These are phyloP conservation scores for Antheraea mylitta DNA, from an alignment of 1,140 invertebrate species.

Conservation along the genomic window DNA sequence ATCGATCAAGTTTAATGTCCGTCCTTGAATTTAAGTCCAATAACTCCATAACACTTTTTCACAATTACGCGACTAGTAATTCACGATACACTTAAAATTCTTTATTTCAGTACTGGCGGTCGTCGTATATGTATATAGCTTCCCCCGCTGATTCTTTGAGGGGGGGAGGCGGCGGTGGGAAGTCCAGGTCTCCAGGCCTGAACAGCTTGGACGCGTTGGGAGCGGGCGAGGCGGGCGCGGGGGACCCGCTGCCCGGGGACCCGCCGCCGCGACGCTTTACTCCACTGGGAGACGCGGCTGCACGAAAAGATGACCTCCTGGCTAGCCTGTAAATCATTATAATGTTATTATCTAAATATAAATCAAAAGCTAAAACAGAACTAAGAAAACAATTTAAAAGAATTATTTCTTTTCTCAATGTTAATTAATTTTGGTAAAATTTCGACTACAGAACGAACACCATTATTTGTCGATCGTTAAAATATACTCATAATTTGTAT, in stretches of 20 bases:
- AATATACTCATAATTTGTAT: no score
- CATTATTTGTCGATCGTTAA: no score
- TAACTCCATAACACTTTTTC: background rate
- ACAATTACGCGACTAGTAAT: conserved; percentile 14
- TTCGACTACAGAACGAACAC: no score
- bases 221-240: conserved; percentile 79
- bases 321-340: conserved; percentile 67
- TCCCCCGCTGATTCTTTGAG: conserved; percentile 84
- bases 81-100: conserved; percentile 16
- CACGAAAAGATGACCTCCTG: conserved; percentile 79
- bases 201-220: conserved; percentile 72
- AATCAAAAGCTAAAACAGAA: no score
- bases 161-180: conserved; percentile 79
- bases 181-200: conserved; percentile 74
- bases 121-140: conserved; percentile 78
- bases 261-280: conserved; percentile 67
- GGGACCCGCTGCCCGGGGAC: conserved; percentile 66
- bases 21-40: background rate
- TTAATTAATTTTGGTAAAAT: no score
- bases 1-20: conserved; percentile 13
- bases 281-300: conserved; percentile 55
- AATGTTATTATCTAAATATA: no score
- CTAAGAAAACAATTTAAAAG: no score
- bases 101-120: conserved; percentile 58
- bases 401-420: no score